phyloP scores from a whole-genome alignment of 2,888 invertebrate genomes.

The Drosophila atripex region DNA sequence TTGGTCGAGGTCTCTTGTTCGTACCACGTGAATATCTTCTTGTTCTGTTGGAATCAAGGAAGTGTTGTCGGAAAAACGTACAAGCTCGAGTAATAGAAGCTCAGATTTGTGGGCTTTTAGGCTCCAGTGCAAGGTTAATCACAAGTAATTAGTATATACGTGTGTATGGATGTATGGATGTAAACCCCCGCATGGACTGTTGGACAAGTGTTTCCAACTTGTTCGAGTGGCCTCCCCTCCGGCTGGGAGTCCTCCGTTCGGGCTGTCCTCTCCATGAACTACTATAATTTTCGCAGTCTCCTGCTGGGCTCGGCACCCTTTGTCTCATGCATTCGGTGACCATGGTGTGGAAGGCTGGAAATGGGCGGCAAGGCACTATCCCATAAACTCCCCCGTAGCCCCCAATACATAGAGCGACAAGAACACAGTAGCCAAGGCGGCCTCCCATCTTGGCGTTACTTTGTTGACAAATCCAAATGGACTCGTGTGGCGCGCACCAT shows the following conservation, averaged over 20 bases:
- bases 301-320: slow-evolving; percentile 53
- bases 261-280: slow-evolving; percentile 38
- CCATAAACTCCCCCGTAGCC: not conserved
- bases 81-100: not conserved
- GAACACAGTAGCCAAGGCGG: slow-evolving; percentile 21
- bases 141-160: no score
- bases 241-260: not conserved
- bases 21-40: slow-evolving; percentile 92
- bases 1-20: slow-evolving; percentile 88
- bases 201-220: not conserved
- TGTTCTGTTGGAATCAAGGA: slow-evolving; percentile 85
- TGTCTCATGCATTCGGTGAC: slow-evolving; percentile 10
- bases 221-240: not conserved
- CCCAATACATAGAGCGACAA: not conserved
- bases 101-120: slow-evolving; percentile 12
- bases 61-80: not conserved
- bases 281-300: slow-evolving; percentile 68
- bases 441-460: slow-evolving; percentile 33
- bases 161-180: slow-evolving; percentile 4
- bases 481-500: slow-evolving; percentile 40
- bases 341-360: slow-evolving; percentile 29
- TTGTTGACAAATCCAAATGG: slow-evolving; percentile 60
- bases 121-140: no score
- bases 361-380: not conserved
- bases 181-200: slow-evolving; percentile 3